These are phyloP conservation scores for Epirrita christyi DNA, from an alignment of 2,888 invertebrate species.

Conservation along the genomic window DNA sequence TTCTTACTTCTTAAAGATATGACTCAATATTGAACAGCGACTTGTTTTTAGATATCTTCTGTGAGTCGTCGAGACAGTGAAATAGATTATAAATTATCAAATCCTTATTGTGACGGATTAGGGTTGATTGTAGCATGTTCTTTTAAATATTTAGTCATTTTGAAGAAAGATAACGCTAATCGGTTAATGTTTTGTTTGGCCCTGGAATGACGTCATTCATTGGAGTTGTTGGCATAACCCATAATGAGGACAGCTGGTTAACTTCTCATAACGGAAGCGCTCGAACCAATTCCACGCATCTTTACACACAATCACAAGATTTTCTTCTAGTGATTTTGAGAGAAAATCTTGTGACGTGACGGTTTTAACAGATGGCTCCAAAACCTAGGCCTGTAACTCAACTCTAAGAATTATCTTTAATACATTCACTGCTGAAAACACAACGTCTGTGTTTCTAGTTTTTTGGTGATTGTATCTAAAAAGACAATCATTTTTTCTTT, in stretches of 20 bases:
- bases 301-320: no score
- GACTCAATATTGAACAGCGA: conserved; percentile 28
- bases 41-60: conserved; percentile 11
- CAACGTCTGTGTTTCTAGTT: no score
- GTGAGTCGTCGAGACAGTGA: conserved; percentile 22
- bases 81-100: conserved; percentile 32
- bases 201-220: conserved; percentile 56
- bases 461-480: no score
- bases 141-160: conserved; percentile 62
- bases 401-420: no score
- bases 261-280: no score
- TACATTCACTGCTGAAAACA: no score
- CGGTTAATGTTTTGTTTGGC: conserved; percentile 75
- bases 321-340: no score
- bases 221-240: conserved; percentile 19
- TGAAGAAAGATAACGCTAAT: conserved; percentile 74
- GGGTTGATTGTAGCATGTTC: conserved; percentile 25
- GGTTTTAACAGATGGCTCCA: no score
- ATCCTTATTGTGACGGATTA: conserved; percentile 38
- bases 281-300: no score
- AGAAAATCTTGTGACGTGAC: no score
- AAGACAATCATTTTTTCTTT: no score
- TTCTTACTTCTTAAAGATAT: conserved; percentile 1
- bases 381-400: no score
- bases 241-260: background rate